Evolutionary conservation across 23 tunicate genomes (phyloP), one percentile per base, ranked within the genome.

Genomic region (Pegea sp.): DNA sequence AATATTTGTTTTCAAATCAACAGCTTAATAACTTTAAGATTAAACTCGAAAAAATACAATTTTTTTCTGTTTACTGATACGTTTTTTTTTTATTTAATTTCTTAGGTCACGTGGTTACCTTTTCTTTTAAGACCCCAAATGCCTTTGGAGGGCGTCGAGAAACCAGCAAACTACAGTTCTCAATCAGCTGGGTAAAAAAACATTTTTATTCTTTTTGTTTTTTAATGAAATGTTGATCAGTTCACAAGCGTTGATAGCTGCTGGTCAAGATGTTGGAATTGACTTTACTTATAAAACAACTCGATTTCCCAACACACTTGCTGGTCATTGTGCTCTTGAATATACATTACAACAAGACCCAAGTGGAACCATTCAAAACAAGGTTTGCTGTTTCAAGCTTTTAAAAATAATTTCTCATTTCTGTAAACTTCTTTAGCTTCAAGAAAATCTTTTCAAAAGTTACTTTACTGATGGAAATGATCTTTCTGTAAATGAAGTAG

Each of bases 101-200:
- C 6, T 46, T 13, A 72, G 80, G 80, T 72, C 11, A 78, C 78
- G 46, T 78, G 92, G 92, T 67, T 65, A 53, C 92, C 92, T 23
- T 78, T 55, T 44, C 72, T 78, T 70, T 68, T 78, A 52, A 68
- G 92, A 70, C 92, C 92, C 92, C 51, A 80, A 48, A 66, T 80
- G 69, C 93, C 93, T 3, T 34, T 31, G 3, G 93, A 80, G n/a
- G 93, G 93, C 5, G 63, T 64, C 22, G 61, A 64, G 5, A 70
- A 69, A 28, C 77, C 72, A 30, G 43, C 56, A 56, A 30, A 58
- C 1, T 78, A 64, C 64, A 72, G 91, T 8, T 72, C 91, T 8
- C 3, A 53, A 53, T n/a, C 57, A 49, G 44, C 68, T 5, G 42
- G 27, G 68, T 63, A 38, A 29, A 53, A 22, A 18, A 4, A 32